Evolutionary conservation across 1,140 invertebrate genomes (phyloP).

Genomic region (Sycobia sp.): DNA sequence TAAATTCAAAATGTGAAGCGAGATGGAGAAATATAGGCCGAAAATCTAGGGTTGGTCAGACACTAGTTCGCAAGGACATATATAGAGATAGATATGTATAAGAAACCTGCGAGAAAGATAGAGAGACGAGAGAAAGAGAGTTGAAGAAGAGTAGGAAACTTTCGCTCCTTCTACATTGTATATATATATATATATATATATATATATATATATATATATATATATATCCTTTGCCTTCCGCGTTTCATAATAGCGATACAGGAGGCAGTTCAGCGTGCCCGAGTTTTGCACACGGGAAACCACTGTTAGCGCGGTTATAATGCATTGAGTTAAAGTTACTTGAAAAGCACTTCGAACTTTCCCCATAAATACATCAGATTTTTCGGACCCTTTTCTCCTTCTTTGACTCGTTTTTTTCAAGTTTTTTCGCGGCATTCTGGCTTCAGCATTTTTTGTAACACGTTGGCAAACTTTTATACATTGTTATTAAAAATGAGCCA

Average conservation of each 20-base stretch:
- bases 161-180: constrained; percentile 4
- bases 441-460: too few relatives aligned
- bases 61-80: too few relatives aligned
- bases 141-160: constrained; percentile 27
- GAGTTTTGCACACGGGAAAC: constrained; percentile 19
- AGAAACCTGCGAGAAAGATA: too few relatives aligned
- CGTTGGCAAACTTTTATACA: too few relatives aligned
- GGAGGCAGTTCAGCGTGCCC: constrained; percentile 15
- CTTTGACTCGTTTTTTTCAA: constrained; percentile 15
- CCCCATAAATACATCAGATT: constrained; percentile 39
- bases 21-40: too few relatives aligned
- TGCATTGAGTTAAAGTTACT: constrained; percentile 45
- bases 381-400: constrained; percentile 24
- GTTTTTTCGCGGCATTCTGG: not conserved
- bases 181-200: too few relatives aligned
- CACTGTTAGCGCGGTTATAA: constrained; percentile 32
- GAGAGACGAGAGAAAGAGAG: not conserved
- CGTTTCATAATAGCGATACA: constrained; percentile 19
- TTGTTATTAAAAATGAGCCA: too few relatives aligned
- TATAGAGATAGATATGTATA: too few relatives aligned
- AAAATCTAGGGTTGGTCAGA: too few relatives aligned
- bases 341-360: constrained; percentile 42
- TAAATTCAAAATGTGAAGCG: too few relatives aligned
- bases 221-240: constrained; percentile 9
- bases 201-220: too few relatives aligned